Conservation (phyloP, 2,113 vertebrate species). For the Oxyura jamaicensis region DNA sequence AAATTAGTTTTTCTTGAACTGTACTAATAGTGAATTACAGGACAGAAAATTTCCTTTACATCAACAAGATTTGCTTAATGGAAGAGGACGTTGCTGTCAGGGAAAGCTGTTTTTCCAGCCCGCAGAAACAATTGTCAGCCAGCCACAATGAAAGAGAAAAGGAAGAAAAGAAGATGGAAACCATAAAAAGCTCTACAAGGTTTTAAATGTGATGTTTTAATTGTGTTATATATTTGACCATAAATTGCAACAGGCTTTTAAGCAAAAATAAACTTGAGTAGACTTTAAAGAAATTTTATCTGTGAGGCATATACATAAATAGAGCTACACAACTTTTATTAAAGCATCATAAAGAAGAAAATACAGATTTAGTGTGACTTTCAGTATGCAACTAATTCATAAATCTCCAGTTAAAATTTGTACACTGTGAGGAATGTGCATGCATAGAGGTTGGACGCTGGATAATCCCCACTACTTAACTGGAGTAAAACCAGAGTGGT, state of each 20-base stretch:
- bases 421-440: neutral
- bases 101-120: conserved; percentile 11
- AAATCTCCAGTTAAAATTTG: neutral
- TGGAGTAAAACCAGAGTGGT: neutral
- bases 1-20: neutral
- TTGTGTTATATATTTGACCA: neutral
- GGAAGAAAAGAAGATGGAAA: neutral
- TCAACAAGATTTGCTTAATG: neutral
- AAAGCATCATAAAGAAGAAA: neutral
- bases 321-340: neutral
- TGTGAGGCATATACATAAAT: neutral
- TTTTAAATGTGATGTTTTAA: neutral
- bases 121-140: neutral
- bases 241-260: neutral
- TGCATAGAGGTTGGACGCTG: neutral
- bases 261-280: neutral
- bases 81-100: neutral
- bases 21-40: neutral
- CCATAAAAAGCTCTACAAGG: neutral
- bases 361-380: neutral
- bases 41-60: conserved; percentile 1
- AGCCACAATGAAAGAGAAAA: neutral
- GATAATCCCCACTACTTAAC: neutral
- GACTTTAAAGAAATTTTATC: neutral
- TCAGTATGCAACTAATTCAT: neutral